Evolutionary conservation across 2,888 invertebrate species (phyloP), one percentile per base, ranked within the genome.

Genomic region (Melanostoma mellinum): DNA sequence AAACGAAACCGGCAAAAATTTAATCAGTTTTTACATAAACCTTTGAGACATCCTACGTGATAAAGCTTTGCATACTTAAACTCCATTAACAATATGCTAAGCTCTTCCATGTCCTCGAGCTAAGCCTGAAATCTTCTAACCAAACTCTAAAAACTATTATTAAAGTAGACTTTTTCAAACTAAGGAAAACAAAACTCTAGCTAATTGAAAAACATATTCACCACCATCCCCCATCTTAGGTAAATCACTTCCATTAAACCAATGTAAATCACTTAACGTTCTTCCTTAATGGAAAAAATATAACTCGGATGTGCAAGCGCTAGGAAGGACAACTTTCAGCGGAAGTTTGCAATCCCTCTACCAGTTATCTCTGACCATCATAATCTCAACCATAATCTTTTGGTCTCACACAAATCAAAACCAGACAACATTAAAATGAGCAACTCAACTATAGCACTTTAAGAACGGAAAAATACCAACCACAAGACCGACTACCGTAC

Each of bases 261-360:
- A 71, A 67, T 71, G 76, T 72, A 81, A 76, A 76, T 76, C 81
- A 81, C 72, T 76, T 81, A 76, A 81, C 60, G 58, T 76, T 67
- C 67, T 48, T 76, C 52, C 61, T 50, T 80, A 80, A 80, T 75
- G 76, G 68, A 63, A 72, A 67, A 76, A 53, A n/a, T 46, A 44
- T 48, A 75, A 20, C 20, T 63, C 71, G 67, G 61, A 81, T 81
- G 1, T 76, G 72, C 52, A 60, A 42, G 20, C 20, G 20, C 38
- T 55, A 72, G 53, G 72, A 72, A 76, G 81, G 60, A 76, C 60
- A 81, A 69, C 35, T 52, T 38, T n/a, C 38, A 50, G 42, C 46
- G 78, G 60, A 63, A 65, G 48, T 63, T 72, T 63, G 40, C 63
- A 63, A 63, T 38, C 48, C 63, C 55, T 73, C 32, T 44, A 20